Conservation (phyloP, 30 jellyfish, hydroid and myxozoan species). For the Sanderia malayensis region DNA sequence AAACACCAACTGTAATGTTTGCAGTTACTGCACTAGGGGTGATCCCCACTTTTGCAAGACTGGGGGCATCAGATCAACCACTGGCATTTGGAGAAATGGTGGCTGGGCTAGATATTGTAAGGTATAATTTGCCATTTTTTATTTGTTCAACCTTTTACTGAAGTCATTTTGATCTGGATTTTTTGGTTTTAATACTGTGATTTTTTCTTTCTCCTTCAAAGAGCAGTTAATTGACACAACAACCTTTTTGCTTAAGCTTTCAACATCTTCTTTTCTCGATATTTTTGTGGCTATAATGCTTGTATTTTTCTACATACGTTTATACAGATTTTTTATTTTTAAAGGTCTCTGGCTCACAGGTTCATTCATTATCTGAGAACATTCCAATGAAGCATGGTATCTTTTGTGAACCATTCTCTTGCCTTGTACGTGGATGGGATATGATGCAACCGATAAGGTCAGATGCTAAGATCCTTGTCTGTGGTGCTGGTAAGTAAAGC, state of each 20-base stretch:
- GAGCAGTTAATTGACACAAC: no score
- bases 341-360: constrained; percentile 61
- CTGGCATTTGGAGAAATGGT: constrained; percentile 95
- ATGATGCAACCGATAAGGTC: constrained; percentile 64
- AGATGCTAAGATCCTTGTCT: constrained; percentile 71
- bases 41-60: constrained; percentile 82
- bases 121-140: constrained; percentile 8
- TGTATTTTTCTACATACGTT: no score
- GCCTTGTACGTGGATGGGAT: constrained; percentile 86
- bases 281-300: no score
- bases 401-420: constrained; percentile 84
- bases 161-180: no score
- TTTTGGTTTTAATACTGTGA: no score
- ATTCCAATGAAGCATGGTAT: constrained; percentile 74
- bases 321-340: no score
- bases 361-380: constrained; percentile 63
- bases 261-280: no score
- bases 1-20: constrained; percentile 70
- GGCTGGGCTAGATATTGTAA: constrained; percentile 95
- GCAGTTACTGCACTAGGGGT: constrained; percentile 88
- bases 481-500: constrained; percentile 89
- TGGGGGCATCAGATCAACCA: constrained; percentile 88
- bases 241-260: no score
- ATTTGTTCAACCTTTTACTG: no score
- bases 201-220: no score